Evolutionary conservation across 2,888 invertebrate genomes (phyloP).

Genomic region (Gari tellinella): DNA sequence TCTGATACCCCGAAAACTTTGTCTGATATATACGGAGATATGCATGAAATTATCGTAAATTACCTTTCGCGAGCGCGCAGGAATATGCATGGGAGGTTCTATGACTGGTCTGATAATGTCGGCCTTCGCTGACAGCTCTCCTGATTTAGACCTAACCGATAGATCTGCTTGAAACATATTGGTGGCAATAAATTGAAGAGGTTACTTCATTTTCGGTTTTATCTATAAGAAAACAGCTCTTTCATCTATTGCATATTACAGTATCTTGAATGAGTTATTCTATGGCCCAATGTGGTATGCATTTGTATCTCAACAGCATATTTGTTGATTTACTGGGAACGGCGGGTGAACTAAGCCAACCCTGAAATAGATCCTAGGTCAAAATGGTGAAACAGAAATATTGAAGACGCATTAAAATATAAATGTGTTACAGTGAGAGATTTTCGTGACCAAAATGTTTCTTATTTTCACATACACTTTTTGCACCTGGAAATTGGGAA

Average conservation of each 20-base stretch:
- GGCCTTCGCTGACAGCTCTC: conserved; percentile 42
- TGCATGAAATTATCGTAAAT: conserved; percentile 59
- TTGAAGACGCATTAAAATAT: no score
- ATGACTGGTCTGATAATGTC: conserved; percentile 52
- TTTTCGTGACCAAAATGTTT: no score
- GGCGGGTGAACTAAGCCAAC: conserved; percentile 15
- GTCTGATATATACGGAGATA: conserved; percentile 46
- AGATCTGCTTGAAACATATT: conserved; percentile 61
- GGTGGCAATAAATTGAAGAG: conserved; percentile 56
- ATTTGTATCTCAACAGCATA: conserved; percentile 53
- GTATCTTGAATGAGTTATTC: conserved; percentile 56
- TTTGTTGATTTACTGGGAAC: conserved; percentile 21
- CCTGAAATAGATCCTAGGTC: background rate
- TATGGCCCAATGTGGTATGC: conserved; percentile 57
- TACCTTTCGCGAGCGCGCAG: conserved; percentile 45
- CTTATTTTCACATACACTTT: no score
- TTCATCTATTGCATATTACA: conserved; percentile 52
- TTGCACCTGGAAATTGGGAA: no score
- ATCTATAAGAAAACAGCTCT: conserved; percentile 57
- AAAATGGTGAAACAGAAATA: no score
- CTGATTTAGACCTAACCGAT: conserved; percentile 57
- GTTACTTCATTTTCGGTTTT: conserved; percentile 64
- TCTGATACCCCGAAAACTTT: conserved; percentile 25
- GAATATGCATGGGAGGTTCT: conserved; percentile 52
- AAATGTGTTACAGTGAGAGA: no score